These are phyloP conservation scores for Madoqua kirkii DNA, from an alignment of 2,113 vertebrate species.

Conservation along the genomic window DNA sequence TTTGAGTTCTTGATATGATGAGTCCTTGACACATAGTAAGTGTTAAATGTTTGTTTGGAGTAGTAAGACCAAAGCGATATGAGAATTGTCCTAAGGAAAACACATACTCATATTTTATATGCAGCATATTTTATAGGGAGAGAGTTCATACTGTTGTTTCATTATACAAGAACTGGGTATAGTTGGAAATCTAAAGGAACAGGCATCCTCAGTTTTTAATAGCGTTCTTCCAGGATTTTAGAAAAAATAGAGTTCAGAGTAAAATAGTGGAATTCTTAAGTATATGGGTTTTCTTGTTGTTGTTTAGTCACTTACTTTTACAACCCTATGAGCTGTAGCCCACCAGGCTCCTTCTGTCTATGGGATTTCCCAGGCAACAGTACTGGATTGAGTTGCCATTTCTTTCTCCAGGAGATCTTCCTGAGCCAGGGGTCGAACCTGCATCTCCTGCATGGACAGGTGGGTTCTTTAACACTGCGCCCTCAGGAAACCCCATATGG, in stretches of 20 bases:
- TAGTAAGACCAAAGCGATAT: not conserved
- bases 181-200: not conserved
- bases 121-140: not conserved
- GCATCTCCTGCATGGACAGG: not conserved
- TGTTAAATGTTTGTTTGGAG: not conserved
- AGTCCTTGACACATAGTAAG: not conserved
- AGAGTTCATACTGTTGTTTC: not conserved
- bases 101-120: not conserved
- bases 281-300: not conserved
- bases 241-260: not conserved
- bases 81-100: not conserved
- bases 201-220: not conserved
- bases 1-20: not conserved
- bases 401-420: not conserved
- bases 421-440: not conserved
- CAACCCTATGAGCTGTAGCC: not conserved
- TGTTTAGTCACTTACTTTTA: not conserved
- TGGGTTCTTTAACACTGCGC: not conserved
- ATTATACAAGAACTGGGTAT: not conserved
- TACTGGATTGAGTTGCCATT: not conserved
- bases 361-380: not conserved
- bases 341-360: not conserved
- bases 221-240: not conserved
- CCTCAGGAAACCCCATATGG: not conserved
- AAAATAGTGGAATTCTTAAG: not conserved